Conservation (phyloP, 2,888 invertebrate genomes). For the Hirudinaria manillensis region DNA sequence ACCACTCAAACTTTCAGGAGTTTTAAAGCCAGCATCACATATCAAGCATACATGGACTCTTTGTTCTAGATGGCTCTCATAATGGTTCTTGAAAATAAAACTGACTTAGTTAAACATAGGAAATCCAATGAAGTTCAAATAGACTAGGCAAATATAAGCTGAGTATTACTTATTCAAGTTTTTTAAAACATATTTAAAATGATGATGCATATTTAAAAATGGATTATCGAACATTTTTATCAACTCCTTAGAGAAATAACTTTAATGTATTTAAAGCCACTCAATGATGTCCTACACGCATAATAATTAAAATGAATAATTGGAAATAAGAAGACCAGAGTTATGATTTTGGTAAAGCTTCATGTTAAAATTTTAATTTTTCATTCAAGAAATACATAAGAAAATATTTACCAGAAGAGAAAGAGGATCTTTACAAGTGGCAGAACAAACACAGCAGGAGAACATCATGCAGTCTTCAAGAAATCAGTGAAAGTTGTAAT, state of each 20-base stretch:
- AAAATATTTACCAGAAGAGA: background rate
- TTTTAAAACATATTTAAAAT: background rate
- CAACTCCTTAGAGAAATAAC: no score
- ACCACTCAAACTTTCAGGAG: background rate
- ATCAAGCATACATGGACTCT: constrained; percentile 57
- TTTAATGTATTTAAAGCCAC: no score
- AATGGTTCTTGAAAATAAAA: constrained; percentile 47
- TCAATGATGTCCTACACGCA: no score
- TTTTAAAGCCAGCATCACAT: constrained; percentile 58
- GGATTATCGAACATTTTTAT: no score
- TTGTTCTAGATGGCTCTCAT: constrained; percentile 53
- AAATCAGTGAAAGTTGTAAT: no score
- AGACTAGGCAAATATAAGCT: background rate
- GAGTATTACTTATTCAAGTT: background rate
- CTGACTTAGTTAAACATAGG: background rate
- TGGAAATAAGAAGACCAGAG: no score
- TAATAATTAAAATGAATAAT: no score
- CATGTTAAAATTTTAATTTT: no score
- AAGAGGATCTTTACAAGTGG: background rate
- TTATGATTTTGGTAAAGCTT: no score
- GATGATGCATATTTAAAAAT: no score
- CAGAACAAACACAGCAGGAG: background rate
- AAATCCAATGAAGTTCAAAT: background rate
- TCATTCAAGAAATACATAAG: no score
- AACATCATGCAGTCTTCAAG: background rate